Evolutionary conservation across 2,797 vertebrate species (phyloP).

Genomic region (Chanos chanos): DNA sequence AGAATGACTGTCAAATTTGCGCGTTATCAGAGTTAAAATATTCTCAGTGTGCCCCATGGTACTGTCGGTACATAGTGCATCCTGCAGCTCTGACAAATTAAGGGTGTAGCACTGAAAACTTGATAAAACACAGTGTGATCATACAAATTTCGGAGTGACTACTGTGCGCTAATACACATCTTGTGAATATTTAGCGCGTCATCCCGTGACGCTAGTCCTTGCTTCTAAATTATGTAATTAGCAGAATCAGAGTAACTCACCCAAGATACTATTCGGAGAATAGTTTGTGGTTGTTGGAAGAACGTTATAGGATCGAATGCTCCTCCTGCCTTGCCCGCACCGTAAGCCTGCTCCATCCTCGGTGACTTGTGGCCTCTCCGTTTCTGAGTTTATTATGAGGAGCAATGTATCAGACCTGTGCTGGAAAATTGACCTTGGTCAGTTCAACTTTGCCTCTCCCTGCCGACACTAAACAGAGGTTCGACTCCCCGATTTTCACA

Average conservation of each 20-base stretch:
- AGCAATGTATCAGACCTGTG: not conserved
- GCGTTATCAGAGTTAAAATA: no score
- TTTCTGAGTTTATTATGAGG: not conserved
- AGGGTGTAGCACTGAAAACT: no score
- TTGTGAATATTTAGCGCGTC: not conserved
- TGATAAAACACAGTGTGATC: no score
- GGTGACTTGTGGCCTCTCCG: constrained; percentile 14
- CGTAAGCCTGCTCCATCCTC: constrained; percentile 52
- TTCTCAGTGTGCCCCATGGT: no score
- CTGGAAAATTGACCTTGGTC: constrained; percentile 24
- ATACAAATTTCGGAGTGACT: no score
- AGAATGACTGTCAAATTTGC: no score
- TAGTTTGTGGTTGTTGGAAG: constrained; percentile 45
- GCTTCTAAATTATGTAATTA: constrained; percentile 10
- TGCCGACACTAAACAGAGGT: not conserved
- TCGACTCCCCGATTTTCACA: not conserved
- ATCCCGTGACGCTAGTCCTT: not conserved
- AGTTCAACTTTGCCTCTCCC: not conserved
- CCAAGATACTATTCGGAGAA: constrained; percentile 47
- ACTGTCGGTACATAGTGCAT: no score
- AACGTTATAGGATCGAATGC: constrained; percentile 46
- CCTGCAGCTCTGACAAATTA: no score
- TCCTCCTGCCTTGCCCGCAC: constrained; percentile 50
- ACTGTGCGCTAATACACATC: constrained; percentile 2
- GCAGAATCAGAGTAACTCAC: constrained; percentile 26